phyloP scores from a whole-genome alignment of 2,113 vertebrate genomes.

The Astatoreochromis straeleni region DNA sequence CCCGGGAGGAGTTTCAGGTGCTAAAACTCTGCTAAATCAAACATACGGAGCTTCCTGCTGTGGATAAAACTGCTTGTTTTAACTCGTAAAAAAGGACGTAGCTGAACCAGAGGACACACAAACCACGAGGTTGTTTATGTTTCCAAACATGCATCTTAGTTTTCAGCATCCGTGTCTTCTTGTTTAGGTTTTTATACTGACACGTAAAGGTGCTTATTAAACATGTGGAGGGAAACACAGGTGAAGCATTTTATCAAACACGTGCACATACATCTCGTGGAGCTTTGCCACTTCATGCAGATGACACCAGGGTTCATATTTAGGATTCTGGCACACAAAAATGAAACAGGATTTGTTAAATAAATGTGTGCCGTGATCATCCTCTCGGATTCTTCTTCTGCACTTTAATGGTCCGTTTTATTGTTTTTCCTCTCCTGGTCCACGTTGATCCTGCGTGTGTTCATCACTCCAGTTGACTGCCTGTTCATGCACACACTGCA shows the following conservation, averaged over 20 bases:
- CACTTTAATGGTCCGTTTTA: not conserved
- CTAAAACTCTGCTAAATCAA: not conserved
- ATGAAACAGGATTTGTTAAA: not conserved
- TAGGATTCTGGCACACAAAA: accelerated
- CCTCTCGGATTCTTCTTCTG: not conserved
- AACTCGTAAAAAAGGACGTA: not conserved
- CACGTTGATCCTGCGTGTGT: not conserved
- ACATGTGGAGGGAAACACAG: not conserved
- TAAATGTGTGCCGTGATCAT: not conserved
- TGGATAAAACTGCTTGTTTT: not conserved
- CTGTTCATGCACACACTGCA: not conserved
- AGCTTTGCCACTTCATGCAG: not conserved
- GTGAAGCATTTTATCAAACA: not conserved
- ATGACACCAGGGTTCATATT: not conserved
- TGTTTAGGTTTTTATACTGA: not conserved
- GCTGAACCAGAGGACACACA: not conserved
- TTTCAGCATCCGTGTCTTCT: not conserved
- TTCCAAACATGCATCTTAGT: not conserved
- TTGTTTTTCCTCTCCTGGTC: accelerated
- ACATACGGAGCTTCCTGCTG: not conserved
- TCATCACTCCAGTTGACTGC: not conserved
- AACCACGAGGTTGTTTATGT: not conserved
- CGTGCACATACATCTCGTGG: not conserved
- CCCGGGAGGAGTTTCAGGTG: accelerated
- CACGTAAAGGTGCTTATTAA: not conserved